Evolutionary conservation across 1,140 invertebrate species (phyloP).

Genomic region (Aporrectodea caliginosa): DNA sequence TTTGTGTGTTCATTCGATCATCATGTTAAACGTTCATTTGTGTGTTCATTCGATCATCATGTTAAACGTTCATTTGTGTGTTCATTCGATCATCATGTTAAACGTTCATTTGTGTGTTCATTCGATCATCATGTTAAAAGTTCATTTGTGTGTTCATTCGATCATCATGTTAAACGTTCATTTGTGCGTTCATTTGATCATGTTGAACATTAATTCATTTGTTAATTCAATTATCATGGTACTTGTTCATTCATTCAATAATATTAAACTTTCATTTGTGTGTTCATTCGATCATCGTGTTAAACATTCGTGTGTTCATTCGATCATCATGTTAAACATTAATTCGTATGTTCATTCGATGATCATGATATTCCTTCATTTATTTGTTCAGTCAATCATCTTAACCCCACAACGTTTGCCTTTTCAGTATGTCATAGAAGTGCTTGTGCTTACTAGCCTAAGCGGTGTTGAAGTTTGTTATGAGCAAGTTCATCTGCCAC

Average conservation of each 20-base stretch:
- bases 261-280: constrained; percentile 2
- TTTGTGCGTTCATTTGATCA: neutral
- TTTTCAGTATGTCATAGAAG: neutral
- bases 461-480: too few species aligned
- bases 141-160: neutral
- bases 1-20: neutral
- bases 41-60: neutral
- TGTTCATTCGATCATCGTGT: neutral
- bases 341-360: neutral
- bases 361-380: neutral
- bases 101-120: neutral
- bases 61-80: neutral
- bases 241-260: neutral
- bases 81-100: neutral
- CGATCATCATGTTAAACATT: neutral
- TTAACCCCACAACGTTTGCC: neutral
- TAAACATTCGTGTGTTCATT: neutral
- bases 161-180: neutral
- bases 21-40: too few species aligned
- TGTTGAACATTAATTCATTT: neutral
- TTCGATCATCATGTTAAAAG: neutral
- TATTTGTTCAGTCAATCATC: neutral
- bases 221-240: neutral
- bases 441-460: too few species aligned
- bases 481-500: too few species aligned